These are phyloP conservation scores for Catalaphyllia jardinei DNA, from an alignment of 64 coral and sea anemone species.

Conservation along the genomic window DNA sequence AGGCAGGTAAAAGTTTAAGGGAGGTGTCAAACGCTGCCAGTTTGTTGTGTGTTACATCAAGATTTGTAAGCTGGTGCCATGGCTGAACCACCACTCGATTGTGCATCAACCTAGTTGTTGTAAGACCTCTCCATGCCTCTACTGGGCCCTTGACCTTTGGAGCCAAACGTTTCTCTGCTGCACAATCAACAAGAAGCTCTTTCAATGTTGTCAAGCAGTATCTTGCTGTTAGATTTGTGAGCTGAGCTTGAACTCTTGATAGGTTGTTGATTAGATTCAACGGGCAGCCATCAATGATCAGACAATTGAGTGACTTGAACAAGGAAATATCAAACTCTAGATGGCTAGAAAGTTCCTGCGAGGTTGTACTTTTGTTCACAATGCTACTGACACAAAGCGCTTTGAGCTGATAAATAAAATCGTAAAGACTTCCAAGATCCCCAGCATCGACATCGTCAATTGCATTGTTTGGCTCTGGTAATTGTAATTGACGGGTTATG, in stretches of 20 bases:
- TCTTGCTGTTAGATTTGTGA: slow-evolving; percentile 51
- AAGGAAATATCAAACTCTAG: slow-evolving; percentile 96
- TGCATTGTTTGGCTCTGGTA: slow-evolving; percentile 65
- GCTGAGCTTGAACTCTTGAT: slow-evolving; percentile 64
- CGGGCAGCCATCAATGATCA: slow-evolving; percentile 71
- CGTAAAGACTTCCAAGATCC: slow-evolving; percentile 89
- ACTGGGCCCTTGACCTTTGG: slow-evolving; percentile 53
- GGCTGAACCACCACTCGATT: slow-evolving; percentile 85
- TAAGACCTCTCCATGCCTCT: slow-evolving; percentile 75
- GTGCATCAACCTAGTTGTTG: slow-evolving; percentile 61
- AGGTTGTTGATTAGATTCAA: slow-evolving; percentile 68
- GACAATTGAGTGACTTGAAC: slow-evolving; percentile 83
- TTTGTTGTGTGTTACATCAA: slow-evolving; percentile 76
- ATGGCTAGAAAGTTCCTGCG: slow-evolving; percentile 79
- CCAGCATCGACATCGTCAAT: slow-evolving; percentile 50
- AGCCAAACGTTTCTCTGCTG: slow-evolving; percentile 60
- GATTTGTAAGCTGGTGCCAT: slow-evolving; percentile 77
- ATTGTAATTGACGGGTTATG: slow-evolving; percentile 87
- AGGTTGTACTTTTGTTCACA: slow-evolving; percentile 28
- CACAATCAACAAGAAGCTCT: slow-evolving; percentile 75
- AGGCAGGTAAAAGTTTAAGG: slow-evolving; percentile 72
- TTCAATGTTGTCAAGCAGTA: slow-evolving; percentile 77
- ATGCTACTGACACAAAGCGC: slow-evolving; percentile 71
- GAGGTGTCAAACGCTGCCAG: slow-evolving; percentile 75
- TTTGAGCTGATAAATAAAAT: slow-evolving; percentile 88